Base-by-base conservation (phyloP, 2,113 vertebrate genomes). In the Cardinalis cardinalis region DNA sequence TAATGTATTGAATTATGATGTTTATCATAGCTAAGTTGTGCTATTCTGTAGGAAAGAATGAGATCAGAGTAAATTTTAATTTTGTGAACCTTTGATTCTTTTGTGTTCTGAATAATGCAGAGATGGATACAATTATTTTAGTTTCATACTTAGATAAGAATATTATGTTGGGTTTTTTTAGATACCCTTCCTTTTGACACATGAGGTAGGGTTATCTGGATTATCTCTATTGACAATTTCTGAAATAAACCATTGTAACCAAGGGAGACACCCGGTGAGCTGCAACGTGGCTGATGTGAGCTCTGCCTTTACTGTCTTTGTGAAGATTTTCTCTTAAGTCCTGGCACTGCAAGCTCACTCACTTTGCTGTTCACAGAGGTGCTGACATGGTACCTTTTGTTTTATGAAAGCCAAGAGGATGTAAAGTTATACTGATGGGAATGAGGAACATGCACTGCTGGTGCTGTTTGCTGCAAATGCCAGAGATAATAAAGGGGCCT, bases 11-110 rank as follows among this genome's bases (percentile, higher is more conserved):
- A 71, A 75, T 86, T 2, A 49, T 65, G 20, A 17, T 78, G 29
- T 82, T 87, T 89, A 72, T 55, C 26, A 31, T 32, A 84, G 65
- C 66, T 64, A 87, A 51, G 25, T 63, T 6, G 3, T 52, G 56
- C 31, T 89, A 26, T 86, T 92, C 77, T 66, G 9, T 68, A 79
- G 61, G 65, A 75, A 83, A 86, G 73, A 80, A 68, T 77, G 44
- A 89, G 89, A 95, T 83, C 41, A 59, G 34, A 74, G 65, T 74
- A 7, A 48, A 19, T 86, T 94, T 84, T 87, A 79, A 81, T 86
- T 65, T 86, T 64, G 66, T 29, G 34, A 93, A 64, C 12, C 6
- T 87, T 94, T 85, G 19, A 77, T 85, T 84, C 48, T 60, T 88
- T 93, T 82, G 32, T 90, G 8, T 65, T 86, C 68, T 91, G 80